phyloP scores from a whole-genome alignment of 2,797 vertebrate genomes.

The Saguinus oedipus region DNA sequence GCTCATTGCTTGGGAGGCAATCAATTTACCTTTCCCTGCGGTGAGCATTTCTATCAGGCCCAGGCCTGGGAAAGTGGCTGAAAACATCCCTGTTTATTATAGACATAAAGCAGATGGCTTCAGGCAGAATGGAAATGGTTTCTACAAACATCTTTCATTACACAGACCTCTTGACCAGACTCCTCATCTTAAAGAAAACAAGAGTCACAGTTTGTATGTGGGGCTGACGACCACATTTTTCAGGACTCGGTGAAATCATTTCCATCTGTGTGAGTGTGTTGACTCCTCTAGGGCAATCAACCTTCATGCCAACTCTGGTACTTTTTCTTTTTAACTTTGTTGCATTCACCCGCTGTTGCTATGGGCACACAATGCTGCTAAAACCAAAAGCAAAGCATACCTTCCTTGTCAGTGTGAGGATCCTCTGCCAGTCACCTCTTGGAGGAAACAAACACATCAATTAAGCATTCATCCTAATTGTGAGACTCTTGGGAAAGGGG shows the following conservation, averaged over 20 bases:
- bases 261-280: not conserved
- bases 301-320: not conserved
- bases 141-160: constrained; percentile 65
- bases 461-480: constrained; percentile 34
- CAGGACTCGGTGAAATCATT: constrained; percentile 1
- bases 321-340: constrained; percentile 43
- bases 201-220: not conserved
- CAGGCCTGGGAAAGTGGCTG: not conserved
- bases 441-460: constrained; percentile 59
- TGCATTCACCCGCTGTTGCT: not conserved
- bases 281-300: constrained; percentile 44
- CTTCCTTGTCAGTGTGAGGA: not conserved
- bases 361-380: not conserved
- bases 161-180: constrained; percentile 45
- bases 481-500: constrained; percentile 5
- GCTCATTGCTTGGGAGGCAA: not conserved
- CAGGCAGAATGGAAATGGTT: constrained; percentile 61
- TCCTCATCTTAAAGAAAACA: constrained; percentile 60
- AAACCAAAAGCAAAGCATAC: not conserved
- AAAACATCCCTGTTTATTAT: constrained; percentile 62
- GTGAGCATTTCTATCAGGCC: not conserved
- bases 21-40: constrained; percentile 47
- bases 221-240: not conserved
- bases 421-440: constrained; percentile 5
- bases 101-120: constrained; percentile 69